Conservation (phyloP, 1,140 invertebrate species). For the Nilaparvata lugens region DNA sequence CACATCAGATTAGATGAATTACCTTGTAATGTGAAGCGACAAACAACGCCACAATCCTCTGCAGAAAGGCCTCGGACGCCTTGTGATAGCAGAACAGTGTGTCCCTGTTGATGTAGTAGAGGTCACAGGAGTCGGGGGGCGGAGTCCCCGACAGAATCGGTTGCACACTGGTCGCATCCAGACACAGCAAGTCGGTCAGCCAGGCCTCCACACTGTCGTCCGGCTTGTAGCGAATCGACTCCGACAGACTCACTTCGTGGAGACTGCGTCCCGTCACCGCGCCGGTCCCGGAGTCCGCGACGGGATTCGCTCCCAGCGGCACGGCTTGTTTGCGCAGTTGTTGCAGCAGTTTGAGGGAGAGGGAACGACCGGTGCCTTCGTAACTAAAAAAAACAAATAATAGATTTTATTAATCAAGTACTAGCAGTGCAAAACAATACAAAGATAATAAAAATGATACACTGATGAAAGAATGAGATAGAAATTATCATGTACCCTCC, state of each 20-base stretch:
- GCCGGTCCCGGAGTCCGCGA: constrained; percentile 33
- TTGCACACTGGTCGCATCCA: constrained; percentile 66
- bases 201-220: constrained; percentile 87
- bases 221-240: constrained; percentile 89
- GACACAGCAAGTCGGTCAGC: constrained; percentile 85
- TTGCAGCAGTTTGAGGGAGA: constrained; percentile 91
- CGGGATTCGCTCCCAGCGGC: constrained; percentile 36
- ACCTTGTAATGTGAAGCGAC: constrained; percentile 97
- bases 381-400: constrained; percentile 64
- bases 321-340: constrained; percentile 62
- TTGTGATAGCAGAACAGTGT: constrained; percentile 96
- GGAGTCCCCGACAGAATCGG: constrained; percentile 69
- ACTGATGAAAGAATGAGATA: too few relatives aligned
- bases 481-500: too few relatives aligned
- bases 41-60: constrained; percentile 84
- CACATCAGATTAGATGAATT: too few relatives aligned
- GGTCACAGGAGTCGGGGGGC: constrained; percentile 76
- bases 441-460: too few relatives aligned
- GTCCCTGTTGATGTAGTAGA: constrained; percentile 85
- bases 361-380: constrained; percentile 93
- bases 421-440: too few relatives aligned
- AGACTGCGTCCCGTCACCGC: constrained; percentile 42
- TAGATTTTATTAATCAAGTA: too few relatives aligned
- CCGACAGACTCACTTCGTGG: constrained; percentile 57
- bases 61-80: constrained; percentile 90